Percentiles rank a stretch among this genome's conserved stretches.
Conservation (phyloP, 1,140 invertebrate genomes). For the Heterodera carotae region DNA sequence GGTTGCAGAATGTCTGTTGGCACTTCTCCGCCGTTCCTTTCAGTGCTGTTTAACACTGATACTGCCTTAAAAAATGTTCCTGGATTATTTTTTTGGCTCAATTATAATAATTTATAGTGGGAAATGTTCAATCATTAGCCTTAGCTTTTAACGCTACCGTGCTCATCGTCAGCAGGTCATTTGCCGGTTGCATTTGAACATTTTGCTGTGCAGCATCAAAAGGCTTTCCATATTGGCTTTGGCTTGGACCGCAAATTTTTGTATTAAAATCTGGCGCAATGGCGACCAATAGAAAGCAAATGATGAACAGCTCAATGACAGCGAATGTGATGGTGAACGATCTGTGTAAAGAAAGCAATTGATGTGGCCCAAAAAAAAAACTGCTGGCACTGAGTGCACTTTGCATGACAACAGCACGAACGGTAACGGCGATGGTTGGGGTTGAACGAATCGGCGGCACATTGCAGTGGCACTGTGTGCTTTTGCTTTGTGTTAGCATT, state of each 20-base stretch:
- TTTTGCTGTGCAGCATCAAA: not conserved
- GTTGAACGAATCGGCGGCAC: constrained; percentile 5
- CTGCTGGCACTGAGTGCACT: not conserved
- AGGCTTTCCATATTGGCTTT: not conserved
- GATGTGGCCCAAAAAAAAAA: not conserved
- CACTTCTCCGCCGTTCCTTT: no score
- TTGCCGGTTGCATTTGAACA: not conserved
- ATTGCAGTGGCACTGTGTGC: not conserved
- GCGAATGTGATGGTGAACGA: constrained; percentile 36
- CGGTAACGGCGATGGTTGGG: constrained; percentile 27
- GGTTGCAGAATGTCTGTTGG: not conserved
- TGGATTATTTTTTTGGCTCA: no score
- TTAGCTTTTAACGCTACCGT: not conserved
- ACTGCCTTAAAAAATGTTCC: no score
- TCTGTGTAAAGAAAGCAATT: not conserved
- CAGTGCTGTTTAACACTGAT: not conserved
- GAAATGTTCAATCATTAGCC: no score
- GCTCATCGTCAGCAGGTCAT: not conserved
- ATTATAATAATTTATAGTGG: no score
- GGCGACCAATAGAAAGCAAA: constrained; percentile 57
- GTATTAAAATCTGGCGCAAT: constrained; percentile 34
- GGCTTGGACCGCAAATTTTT: constrained; percentile 23
- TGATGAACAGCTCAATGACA: constrained; percentile 42
- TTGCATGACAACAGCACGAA: constrained; percentile 29
- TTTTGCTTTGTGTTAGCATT: not conserved